Evolutionary conservation across 2,888 invertebrate genomes (phyloP).

Genomic region (Tetropium fuscum): DNA sequence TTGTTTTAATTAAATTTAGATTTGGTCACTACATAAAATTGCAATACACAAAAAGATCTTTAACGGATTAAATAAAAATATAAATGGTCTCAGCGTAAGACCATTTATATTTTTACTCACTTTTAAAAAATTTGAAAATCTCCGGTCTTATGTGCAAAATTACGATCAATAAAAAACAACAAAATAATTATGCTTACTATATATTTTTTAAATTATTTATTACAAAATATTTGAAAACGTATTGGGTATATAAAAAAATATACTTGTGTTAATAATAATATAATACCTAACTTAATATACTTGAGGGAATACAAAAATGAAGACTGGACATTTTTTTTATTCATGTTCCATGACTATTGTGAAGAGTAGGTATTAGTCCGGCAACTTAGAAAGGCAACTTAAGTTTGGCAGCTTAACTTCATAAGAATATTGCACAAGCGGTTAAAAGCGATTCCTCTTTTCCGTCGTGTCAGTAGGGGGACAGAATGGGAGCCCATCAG

Average conservation of each 20-base stretch:
- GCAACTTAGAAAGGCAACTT: no score
- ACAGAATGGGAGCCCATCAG: no score
- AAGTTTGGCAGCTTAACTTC: no score
- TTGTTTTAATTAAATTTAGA: not conserved
- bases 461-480: no score
- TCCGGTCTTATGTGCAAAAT: not conserved
- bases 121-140: not conserved
- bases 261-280: not conserved
- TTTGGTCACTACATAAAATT: not conserved
- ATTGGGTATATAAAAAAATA: not conserved
- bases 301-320: no score
- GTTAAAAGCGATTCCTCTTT: no score
- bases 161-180: not conserved
- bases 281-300: no score
- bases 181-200: not conserved
- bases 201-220: not conserved
- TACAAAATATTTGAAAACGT: not conserved
- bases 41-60: not conserved
- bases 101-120: no score
- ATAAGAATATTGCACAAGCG: no score
- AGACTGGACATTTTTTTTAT: no score
- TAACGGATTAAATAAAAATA: not conserved
- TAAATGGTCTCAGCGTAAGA: not conserved
- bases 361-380: no score
- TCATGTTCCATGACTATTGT: no score